Base-by-base conservation (phyloP, 2,888 invertebrate genomes). In the Tenodera sinensis region DNA sequence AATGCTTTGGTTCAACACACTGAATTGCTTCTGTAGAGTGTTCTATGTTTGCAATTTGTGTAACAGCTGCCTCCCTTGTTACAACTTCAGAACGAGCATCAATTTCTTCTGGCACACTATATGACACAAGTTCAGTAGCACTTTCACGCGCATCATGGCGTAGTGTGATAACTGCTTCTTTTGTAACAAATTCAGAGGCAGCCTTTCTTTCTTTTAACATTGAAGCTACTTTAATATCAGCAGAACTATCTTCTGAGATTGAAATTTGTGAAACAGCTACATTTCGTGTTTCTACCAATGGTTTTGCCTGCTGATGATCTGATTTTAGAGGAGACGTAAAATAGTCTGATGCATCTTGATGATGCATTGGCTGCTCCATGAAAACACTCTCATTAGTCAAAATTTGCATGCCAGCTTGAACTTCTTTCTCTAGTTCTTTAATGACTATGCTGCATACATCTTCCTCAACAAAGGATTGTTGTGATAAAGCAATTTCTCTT, bases 401-500 rank as follows among this genome's bases (percentile, higher is more conserved):
- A 27, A 86, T 9, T 27, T 42, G 6, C 4, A 81, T 28, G 81
- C 25, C 28, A 27, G 89, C 89, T 47, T 34, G 82, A 28, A n/a
- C 85, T 27, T 71, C 28, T 81, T 89, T 85, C 28, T 28, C 34
- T 82, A 83, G 83, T 89, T 89, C 83, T 6, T 20, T 27, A 34
- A 47, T 15, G 25, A 87, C 42, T 42, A 87, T 25, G 15, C 42
- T 54, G 34, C 27, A 82, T 6, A 30, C 54, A n/a, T n/a, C 28
- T 89, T 89, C 85, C 25, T 83, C 83, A 83, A 47, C 54, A 9
- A 47, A 34, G 14, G 83, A 54, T 84, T 88, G 27, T n/a, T 87
- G 87, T 87, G 82, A 34, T 83, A 87, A 27, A 28, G 87, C 54
- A 27, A 88, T 86, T 88, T 90, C 90, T 88, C 88, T 89, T n/a